Percentiles rank a stretch among this genome's conserved stretches.
phyloP scores from a whole-genome alignment of 2,113 vertebrate genomes.

The Cynocephalus volans region DNA sequence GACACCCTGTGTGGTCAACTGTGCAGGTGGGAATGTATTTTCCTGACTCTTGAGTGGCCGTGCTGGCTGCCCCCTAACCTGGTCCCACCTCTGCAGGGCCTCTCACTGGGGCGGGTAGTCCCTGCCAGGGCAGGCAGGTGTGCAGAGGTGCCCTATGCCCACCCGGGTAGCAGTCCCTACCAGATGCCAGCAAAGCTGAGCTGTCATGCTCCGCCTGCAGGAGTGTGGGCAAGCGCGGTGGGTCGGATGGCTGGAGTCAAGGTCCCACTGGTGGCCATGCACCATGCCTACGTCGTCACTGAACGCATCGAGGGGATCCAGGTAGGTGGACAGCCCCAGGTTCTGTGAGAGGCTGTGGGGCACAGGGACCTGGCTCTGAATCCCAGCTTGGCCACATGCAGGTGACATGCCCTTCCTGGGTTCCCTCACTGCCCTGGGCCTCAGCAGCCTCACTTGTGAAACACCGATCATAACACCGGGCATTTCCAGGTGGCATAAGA shows the following conservation, averaged over 20 bases:
- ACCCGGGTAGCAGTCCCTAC: fast-evolving
- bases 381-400: background rate
- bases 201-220: conserved; percentile 77
- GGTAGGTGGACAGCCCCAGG: conserved; percentile 84
- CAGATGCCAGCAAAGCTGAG: background rate
- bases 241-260: conserved; percentile 95
- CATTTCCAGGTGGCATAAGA: background rate
- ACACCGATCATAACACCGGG: fast-evolving
- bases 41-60: fast-evolving
- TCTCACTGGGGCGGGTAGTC: fast-evolving
- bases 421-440: background rate
- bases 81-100: background rate
- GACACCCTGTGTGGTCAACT: conserved; percentile 96
- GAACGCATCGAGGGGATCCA: conserved; percentile 98
- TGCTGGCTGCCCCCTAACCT: background rate
- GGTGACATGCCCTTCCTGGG: fast-evolving
- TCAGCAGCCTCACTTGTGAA: background rate
- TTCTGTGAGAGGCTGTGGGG: fast-evolving
- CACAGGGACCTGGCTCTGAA: fast-evolving
- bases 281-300: conserved; percentile 97
- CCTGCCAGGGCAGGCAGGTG: no score
- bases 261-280: conserved; percentile 96
- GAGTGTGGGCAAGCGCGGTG: conserved; percentile 95
- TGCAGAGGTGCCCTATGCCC: background rate
- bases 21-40: conserved; percentile 90